These are phyloP conservation scores for Automeris io DNA, from an alignment of 2,888 invertebrate species.

Conservation along the genomic window DNA sequence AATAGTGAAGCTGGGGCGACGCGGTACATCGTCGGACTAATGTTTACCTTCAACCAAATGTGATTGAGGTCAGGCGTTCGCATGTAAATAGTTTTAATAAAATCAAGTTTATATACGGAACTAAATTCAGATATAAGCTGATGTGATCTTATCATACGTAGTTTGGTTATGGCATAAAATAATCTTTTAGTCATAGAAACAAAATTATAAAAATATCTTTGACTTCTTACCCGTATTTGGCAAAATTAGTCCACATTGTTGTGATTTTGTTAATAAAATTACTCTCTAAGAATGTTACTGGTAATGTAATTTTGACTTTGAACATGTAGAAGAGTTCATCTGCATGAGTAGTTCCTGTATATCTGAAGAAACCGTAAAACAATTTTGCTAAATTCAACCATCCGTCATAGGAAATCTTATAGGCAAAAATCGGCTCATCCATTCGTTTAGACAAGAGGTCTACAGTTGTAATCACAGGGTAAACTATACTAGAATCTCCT, in stretches of 20 bases:
- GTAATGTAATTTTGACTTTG: slow-evolving; percentile 32
- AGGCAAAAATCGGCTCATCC: slow-evolving; percentile 39
- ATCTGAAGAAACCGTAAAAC: slow-evolving; percentile 31
- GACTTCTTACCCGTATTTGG: slow-evolving; percentile 48
- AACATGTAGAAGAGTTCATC: slow-evolving; percentile 68
- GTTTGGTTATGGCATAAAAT: too few relatives aligned
- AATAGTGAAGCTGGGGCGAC: too few relatives aligned
- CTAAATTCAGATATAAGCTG: too few relatives aligned
- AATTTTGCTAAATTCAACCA: slow-evolving; percentile 54
- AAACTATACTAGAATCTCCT: slow-evolving; percentile 54
- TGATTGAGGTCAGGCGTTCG: too few relatives aligned
- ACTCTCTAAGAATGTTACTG: slow-evolving; percentile 33
- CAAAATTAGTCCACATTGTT: slow-evolving; percentile 62
- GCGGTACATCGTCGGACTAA: too few relatives aligned
- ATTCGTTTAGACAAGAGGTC: slow-evolving; percentile 38
- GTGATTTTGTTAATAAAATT: slow-evolving; percentile 44
- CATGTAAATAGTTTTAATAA: too few relatives aligned
- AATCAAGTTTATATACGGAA: too few relatives aligned
- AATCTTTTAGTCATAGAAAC: background rate
- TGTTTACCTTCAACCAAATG: too few relatives aligned
- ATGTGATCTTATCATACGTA: too few relatives aligned
- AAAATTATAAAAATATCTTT: background rate
- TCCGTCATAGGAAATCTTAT: slow-evolving; percentile 53
- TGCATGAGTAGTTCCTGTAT: slow-evolving; percentile 61
- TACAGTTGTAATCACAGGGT: slow-evolving; percentile 42